These are phyloP conservation scores for Drosophila infuscata DNA, from an alignment of 2,888 invertebrate species.

Conservation along the genomic window DNA sequence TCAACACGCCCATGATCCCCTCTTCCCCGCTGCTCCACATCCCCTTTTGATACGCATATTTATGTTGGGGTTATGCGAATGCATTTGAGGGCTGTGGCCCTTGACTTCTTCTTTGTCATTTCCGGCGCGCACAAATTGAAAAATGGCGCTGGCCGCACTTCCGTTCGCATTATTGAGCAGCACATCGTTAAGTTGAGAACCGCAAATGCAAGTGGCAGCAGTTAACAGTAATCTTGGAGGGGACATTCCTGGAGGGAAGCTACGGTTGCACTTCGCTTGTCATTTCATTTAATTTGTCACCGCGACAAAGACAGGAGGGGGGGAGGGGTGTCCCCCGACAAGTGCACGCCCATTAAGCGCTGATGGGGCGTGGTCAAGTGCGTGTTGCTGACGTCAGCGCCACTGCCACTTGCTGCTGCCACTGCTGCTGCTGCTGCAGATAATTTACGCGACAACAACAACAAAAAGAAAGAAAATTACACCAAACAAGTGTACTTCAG, in stretches of 20 bases:
- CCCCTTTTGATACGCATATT: neutral
- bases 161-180: conserved; percentile 69
- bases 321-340: neutral
- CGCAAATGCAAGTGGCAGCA: conserved; percentile 26
- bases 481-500: neutral
- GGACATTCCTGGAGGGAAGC: neutral
- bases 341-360: conserved; percentile 38
- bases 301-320: neutral
- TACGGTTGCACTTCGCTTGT: conserved; percentile 37
- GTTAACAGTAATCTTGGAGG: conserved; percentile 22
- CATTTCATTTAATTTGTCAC: conserved; percentile 75
- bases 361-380: conserved; percentile 43
- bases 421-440: conserved; percentile 26
- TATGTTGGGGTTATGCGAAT: conserved; percentile 7
- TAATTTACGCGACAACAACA: conserved; percentile 39
- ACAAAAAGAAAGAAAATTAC: neutral
- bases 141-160: conserved; percentile 74
- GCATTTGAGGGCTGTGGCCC: conserved; percentile 27
- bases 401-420: conserved; percentile 19
- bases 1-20: neutral
- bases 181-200: conserved; percentile 67
- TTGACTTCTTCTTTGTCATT: conserved; percentile 60
- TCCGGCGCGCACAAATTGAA: conserved; percentile 75
- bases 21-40: too few species aligned
- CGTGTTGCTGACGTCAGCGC: conserved; percentile 66